Conservation (phyloP, 2,113 vertebrate species). For the Smithornis capensis region DNA sequence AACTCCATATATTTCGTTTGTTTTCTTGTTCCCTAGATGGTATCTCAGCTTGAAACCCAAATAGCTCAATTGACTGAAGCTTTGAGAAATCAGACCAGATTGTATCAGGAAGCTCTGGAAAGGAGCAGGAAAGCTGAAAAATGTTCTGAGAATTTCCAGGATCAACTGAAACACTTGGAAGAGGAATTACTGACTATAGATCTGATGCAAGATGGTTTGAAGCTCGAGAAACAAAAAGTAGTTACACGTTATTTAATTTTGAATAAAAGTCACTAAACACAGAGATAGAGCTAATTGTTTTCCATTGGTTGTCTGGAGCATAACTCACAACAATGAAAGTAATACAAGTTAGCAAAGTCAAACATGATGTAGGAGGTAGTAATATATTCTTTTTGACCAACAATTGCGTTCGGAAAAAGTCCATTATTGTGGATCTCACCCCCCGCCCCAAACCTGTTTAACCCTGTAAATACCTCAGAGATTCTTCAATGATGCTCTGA, state of each 20-base stretch:
- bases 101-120: constrained; percentile 73
- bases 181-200: constrained; percentile 77
- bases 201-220: constrained; percentile 75
- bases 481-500: background rate
- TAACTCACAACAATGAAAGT: background rate
- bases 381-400: background rate
- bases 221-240: constrained; percentile 83
- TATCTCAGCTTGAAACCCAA: constrained; percentile 77
- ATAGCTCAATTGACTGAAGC: constrained; percentile 69
- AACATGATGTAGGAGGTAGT: background rate
- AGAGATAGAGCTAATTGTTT: background rate
- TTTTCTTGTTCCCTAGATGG: constrained; percentile 66
- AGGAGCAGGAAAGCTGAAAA: constrained; percentile 78
- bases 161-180: constrained; percentile 77
- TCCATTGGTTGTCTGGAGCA: background rate
- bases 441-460: background rate
- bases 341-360: background rate
- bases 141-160: constrained; percentile 72
- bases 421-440: background rate
- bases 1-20: background rate
- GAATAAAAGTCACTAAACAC: background rate
- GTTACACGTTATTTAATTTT: background rate
- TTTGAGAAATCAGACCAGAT: constrained; percentile 72
- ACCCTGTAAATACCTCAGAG: background rate
- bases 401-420: background rate